A percentile compares a stretch with the other conserved stretches of the same genome.
phyloP scores from a whole-genome alignment of 1,140 invertebrate species.

The Drosophila tropicalis region DNA sequence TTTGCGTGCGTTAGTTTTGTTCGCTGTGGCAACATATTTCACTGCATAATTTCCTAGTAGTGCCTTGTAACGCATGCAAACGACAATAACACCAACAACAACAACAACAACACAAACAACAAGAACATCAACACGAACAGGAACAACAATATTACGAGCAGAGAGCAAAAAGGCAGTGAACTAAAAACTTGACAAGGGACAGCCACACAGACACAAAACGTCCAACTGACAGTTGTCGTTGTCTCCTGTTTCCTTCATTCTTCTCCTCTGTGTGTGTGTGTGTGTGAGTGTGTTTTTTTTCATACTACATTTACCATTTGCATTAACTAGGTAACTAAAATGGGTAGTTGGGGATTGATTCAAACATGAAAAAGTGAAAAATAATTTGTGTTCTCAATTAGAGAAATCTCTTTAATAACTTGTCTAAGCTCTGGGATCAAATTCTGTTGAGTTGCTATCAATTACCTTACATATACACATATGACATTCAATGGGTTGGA shows the following conservation, averaged over 20 bases:
- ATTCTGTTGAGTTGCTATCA: too few relatives aligned
- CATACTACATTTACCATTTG: neutral
- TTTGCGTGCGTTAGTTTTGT: conserved; percentile 21
- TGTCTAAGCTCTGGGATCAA: too few relatives aligned
- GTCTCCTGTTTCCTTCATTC: conserved; percentile 46
- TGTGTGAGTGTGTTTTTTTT: neutral
- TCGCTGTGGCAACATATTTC: conserved; percentile 76
- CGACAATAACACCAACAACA: conserved; percentile 58
- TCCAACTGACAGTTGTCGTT: conserved; percentile 78
- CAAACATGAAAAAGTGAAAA: neutral
- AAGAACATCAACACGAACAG: conserved; percentile 46
- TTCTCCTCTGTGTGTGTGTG: neutral
- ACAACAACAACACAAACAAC: conserved; percentile 45
- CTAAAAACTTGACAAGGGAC: conserved; percentile 80
- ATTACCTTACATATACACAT: too few relatives aligned
- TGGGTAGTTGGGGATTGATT: conserved; percentile 26
- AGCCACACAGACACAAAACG: conserved; percentile 64
- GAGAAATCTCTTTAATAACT: too few relatives aligned
- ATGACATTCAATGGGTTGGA: too few relatives aligned
- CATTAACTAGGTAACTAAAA: conserved; percentile 3
- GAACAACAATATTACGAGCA: conserved; percentile 28
- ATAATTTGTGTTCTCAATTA: neutral
- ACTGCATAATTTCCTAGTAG: conserved; percentile 76
- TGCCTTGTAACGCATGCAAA: conserved; percentile 68
- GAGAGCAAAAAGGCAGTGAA: conserved; percentile 51